These are phyloP conservation scores for Megastigmus dorsalis DNA, from an alignment of 2,888 invertebrate species.

Conservation along the genomic window DNA sequence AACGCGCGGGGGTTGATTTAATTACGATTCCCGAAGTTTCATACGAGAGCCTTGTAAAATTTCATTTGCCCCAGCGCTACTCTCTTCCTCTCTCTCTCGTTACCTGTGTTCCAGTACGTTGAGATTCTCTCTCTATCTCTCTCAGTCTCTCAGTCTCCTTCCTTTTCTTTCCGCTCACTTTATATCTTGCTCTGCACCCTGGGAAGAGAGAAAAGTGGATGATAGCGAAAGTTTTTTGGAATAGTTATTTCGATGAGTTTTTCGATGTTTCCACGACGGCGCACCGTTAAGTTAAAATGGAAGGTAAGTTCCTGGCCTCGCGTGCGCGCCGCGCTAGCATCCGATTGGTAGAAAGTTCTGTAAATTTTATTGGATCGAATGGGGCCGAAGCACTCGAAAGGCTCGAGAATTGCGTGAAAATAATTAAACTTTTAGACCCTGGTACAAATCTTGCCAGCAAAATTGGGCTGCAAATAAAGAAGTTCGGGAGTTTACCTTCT, in stretches of 20 bases:
- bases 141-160: background rate
- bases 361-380: slow-evolving; percentile 34
- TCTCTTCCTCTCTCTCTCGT: slow-evolving; percentile 25
- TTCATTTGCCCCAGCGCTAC: slow-evolving; percentile 7
- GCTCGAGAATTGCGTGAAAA: slow-evolving; percentile 15
- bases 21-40: slow-evolving; percentile 41
- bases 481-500: background rate
- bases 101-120: background rate
- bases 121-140: background rate
- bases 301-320: slow-evolving; percentile 10
- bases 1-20: slow-evolving; percentile 18
- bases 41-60: slow-evolving; percentile 6
- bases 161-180: background rate
- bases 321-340: background rate
- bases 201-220: background rate
- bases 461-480: background rate
- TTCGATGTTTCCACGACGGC: slow-evolving; percentile 22
- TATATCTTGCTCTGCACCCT: background rate
- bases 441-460: background rate
- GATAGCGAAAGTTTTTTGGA: slow-evolving; percentile 22
- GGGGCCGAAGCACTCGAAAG: slow-evolving; percentile 16
- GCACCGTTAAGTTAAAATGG: slow-evolving; percentile 3
- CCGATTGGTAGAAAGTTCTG: slow-evolving; percentile 17
- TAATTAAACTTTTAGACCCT: slow-evolving; percentile 32
- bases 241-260: slow-evolving; percentile 28